A percentile compares a stretch with the other conserved stretches of the same genome.
phyloP scores from a whole-genome alignment of 2,113 vertebrate species.

The Platycercus adscitus region DNA sequence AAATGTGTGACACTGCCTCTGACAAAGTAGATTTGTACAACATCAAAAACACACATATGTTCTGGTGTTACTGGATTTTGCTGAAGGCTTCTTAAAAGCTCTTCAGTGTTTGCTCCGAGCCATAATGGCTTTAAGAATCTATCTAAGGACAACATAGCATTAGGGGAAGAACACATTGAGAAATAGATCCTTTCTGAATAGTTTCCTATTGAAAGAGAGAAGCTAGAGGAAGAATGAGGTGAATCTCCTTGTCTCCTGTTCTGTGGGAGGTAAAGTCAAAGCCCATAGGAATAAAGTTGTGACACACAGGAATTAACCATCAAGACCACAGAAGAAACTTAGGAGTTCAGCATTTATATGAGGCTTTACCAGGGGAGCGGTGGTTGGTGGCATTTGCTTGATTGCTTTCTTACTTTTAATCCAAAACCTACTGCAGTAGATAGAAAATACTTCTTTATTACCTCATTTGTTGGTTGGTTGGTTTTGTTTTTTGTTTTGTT shows the following conservation, averaged over 20 bases:
- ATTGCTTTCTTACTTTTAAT: not conserved
- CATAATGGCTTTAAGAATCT: not conserved
- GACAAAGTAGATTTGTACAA: not conserved
- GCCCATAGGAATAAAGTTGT: not conserved
- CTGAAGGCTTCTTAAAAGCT: not conserved
- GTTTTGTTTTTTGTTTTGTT: not conserved
- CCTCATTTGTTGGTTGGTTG: not conserved
- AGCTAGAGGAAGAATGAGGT: not conserved
- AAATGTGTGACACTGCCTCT: not conserved
- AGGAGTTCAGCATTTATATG: not conserved
- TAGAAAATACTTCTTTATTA: not conserved
- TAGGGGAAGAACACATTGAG: not conserved
- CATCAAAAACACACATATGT: not conserved
- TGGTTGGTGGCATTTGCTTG: not conserved
- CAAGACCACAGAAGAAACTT: not conserved
- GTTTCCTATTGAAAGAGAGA: not conserved
- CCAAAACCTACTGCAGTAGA: not conserved
- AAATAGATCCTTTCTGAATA: not conserved
- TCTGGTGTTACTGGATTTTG: not conserved
- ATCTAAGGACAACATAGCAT: not conserved
- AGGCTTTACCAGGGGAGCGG: not conserved
- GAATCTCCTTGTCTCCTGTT: not conserved
- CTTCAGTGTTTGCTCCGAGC: not conserved
- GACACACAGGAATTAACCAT: not conserved
- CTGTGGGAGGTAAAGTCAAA: not conserved